Evolutionary conservation across 2,113 vertebrate species (phyloP), one percentile per base, ranked within the genome.

Genomic region (Grus americana): DNA sequence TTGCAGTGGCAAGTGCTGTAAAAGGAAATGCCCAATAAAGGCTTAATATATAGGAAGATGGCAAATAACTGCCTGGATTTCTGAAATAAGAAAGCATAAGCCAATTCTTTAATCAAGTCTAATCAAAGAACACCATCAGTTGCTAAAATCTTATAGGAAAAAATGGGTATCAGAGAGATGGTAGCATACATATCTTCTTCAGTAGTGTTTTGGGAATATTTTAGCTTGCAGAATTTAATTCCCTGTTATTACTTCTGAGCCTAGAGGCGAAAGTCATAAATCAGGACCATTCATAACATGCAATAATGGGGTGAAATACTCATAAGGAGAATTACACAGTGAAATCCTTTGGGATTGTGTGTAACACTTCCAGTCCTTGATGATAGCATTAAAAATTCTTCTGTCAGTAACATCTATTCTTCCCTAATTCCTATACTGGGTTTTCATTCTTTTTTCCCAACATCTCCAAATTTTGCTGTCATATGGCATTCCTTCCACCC

Each of bases 241-340:
- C 88, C 46, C 66, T 93, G 74, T 96, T 95, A 96, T 97, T 97
- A 94, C 91, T 92, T 94, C 91, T 79, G 78, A 91, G 84, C 59
- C 57, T 50, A 66, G 66, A 94, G 84, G 91, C 78, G 38, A 95
- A 96, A 95, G 78, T 93, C 91, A 93, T 95, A 95, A 94, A 95
- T 92, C 87, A 95, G 87, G 74, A 78, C 38, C 78, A 73, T 79
- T 95, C 62, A 76, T 86, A 96, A 94, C 66, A 91, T 70, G 74
- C 46, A 97, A 90, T 89, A 90, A 92, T 58, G 34, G 78, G 62
- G 66, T 90, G 87, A 97, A 95, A 88, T 92, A 79, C 89, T 92
- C 95, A 83, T 82, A 95, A 93, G 84, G 42, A 73, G 42, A 86
- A 59, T 86, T 95, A 85, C 78, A 82, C 72, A 40, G 62, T 66